These are phyloP conservation scores for Cataglyphis hispanica DNA, from an alignment of 1,140 invertebrate genomes.

Conservation along the genomic window DNA sequence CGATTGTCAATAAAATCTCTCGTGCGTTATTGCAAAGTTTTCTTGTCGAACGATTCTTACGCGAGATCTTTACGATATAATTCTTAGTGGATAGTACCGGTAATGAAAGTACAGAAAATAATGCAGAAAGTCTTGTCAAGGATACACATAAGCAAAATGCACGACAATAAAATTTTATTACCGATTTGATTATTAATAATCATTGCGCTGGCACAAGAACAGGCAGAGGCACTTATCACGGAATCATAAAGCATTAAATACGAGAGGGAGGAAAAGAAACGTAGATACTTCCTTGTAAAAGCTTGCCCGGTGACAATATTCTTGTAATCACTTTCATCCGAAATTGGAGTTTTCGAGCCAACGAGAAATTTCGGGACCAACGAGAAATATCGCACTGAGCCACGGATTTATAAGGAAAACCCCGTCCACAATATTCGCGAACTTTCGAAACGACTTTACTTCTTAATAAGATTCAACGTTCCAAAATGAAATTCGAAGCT, in stretches of 20 bases:
- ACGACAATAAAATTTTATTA: conserved; percentile 11
- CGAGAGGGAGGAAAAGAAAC: background rate
- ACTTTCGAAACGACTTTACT: conserved; percentile 77
- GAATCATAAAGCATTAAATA: conserved; percentile 55
- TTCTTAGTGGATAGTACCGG: background rate
- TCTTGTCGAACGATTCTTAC: conserved; percentile 42
- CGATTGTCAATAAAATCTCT: conserved; percentile 67
- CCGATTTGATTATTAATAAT: conserved; percentile 49
- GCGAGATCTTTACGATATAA: conserved; percentile 7
- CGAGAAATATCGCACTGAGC: conserved; percentile 65
- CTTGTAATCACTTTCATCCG: conserved; percentile 65
- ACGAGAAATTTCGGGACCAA: conserved; percentile 41
- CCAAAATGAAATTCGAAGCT: conserved; percentile 77
- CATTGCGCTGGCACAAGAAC: background rate
- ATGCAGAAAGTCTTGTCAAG: conserved; percentile 6
- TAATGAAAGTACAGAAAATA: conserved; percentile 11
- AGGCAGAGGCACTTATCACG: conserved; percentile 35
- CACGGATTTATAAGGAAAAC: conserved; percentile 72
- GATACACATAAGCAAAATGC: background rate
- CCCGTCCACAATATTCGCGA: conserved; percentile 73
- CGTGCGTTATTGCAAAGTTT: conserved; percentile 25
- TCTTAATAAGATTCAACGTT: conserved; percentile 78
- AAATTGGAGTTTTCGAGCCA: conserved; percentile 71
- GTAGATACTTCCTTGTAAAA: conserved; percentile 34
- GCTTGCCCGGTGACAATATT: conserved; percentile 51